These are phyloP conservation scores for Idaea dimidiata DNA, from an alignment of 2,888 invertebrate species.

Conservation along the genomic window DNA sequence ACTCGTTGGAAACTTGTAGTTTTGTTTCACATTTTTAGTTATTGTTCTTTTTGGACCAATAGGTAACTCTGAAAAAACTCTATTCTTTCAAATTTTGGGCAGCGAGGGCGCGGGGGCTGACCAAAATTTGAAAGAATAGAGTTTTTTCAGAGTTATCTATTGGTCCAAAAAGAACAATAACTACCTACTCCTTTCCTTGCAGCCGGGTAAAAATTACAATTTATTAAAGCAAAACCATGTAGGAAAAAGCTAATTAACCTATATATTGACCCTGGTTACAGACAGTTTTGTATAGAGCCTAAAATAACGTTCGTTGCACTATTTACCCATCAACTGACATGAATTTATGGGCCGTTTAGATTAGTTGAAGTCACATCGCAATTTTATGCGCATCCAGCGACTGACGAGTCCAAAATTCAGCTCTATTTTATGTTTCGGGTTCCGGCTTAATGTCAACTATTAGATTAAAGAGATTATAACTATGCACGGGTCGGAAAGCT, in stretches of 20 bases:
- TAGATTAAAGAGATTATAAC: background rate
- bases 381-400: slow-evolving; percentile 4
- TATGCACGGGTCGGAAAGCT: background rate
- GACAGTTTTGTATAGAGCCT: background rate
- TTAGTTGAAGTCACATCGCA: slow-evolving; percentile 5
- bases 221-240: too few species aligned
- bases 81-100: too few species aligned
- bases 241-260: background rate
- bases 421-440: background rate
- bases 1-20: too few species aligned
- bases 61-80: too few species aligned
- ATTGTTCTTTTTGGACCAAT: too few species aligned
- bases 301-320: background rate
- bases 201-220: too few species aligned
- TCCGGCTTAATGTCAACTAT: background rate
- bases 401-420: background rate
- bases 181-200: too few species aligned
- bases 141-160: too few species aligned
- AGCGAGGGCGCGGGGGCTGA: too few species aligned
- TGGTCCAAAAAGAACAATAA: too few species aligned
- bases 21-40: too few species aligned
- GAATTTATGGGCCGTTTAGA: slow-evolving; percentile 8
- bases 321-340: slow-evolving; percentile 2
- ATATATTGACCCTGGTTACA: slow-evolving; percentile 13
- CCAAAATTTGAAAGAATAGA: too few species aligned